Conservation (phyloP, 2,113 vertebrate species). For the Trachemys scripta region DNA sequence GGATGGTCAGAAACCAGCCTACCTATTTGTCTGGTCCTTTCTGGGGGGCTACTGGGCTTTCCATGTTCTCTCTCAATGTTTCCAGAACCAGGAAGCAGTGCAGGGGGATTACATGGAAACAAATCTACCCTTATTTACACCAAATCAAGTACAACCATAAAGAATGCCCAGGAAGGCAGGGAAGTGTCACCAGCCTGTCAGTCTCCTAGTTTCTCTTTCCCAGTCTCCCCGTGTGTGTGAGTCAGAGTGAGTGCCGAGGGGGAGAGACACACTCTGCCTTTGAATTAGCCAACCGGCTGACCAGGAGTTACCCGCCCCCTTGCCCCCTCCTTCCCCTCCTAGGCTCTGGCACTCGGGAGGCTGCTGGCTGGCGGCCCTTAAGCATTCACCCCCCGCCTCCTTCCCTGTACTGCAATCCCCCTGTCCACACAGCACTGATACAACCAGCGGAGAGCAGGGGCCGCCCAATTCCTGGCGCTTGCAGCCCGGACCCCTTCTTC, state of each 20-base stretch:
- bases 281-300: constrained; percentile 48
- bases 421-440: neutral
- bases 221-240: neutral
- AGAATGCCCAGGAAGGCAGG: neutral
- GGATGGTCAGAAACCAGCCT: neutral
- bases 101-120: neutral
- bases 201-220: neutral
- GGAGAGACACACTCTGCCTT: constrained; percentile 11
- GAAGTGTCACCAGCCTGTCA: neutral
- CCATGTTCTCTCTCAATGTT: neutral
- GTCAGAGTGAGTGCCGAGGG: neutral
- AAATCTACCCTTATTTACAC: neutral
- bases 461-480: neutral
- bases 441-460: neutral
- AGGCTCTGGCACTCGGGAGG: constrained; percentile 60
- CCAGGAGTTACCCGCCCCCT: constrained; percentile 51
- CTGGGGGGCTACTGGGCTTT: neutral
- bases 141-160: neutral
- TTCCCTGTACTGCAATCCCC: neutral
- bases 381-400: neutral
- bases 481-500: neutral
- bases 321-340: constrained; percentile 2
- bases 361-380: constrained; percentile 63
- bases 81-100: neutral
- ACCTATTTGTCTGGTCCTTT: neutral